These are phyloP conservation scores for Heterocephalus glaber DNA, from an alignment of 2,113 vertebrate genomes.

Conservation along the genomic window DNA sequence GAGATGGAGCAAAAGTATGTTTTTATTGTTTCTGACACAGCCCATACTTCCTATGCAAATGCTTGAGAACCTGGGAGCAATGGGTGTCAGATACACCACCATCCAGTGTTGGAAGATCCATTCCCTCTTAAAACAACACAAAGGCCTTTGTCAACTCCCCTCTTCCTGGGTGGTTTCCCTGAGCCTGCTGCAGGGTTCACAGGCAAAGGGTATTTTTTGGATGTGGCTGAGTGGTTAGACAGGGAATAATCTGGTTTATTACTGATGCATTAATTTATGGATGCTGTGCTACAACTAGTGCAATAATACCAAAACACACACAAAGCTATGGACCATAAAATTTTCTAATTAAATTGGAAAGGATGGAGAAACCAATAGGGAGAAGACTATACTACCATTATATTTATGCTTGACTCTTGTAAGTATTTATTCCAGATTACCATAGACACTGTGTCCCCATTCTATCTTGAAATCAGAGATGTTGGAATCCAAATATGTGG, in stretches of 20 bases:
- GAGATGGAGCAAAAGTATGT: conserved; percentile 38
- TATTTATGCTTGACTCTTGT: not conserved
- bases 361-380: not conserved
- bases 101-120: not conserved
- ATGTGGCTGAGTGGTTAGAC: not conserved
- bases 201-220: not conserved
- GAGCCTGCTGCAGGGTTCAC: not conserved
- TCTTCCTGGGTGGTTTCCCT: not conserved
- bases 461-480: not conserved
- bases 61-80: not conserved
- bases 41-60: not conserved
- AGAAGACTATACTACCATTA: not conserved
- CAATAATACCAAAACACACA: not conserved
- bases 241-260: not conserved
- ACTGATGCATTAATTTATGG: not conserved
- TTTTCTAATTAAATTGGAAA: not conserved
- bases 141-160: not conserved
- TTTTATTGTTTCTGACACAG: conserved; percentile 32
- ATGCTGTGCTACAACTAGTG: not conserved
- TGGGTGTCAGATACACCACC: not conserved
- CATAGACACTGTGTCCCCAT: not conserved
- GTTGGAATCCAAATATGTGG: not conserved
- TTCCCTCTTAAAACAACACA: not conserved
- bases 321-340: not conserved
- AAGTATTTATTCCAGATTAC: not conserved